These are phyloP conservation scores for Sphaerophoria taeniata DNA, from an alignment of 2,888 invertebrate genomes.

Conservation along the genomic window DNA sequence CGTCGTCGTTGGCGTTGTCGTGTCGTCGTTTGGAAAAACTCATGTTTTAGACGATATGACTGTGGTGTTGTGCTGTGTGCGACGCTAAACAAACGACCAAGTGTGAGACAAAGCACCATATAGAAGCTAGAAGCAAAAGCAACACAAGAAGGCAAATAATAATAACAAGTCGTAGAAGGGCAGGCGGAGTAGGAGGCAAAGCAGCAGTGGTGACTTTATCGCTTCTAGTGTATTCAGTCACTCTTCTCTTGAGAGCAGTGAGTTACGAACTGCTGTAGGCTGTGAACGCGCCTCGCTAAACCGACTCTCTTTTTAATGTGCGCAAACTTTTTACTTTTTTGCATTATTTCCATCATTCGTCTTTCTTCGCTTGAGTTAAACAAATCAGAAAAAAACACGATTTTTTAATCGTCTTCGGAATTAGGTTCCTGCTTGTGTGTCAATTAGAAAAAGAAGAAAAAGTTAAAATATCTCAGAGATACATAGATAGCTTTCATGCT, in stretches of 20 bases:
- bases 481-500: conserved; percentile 4
- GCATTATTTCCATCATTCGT: not conserved
- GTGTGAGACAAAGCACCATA: conserved; percentile 69
- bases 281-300: conserved; percentile 67
- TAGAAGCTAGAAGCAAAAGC: conserved; percentile 46
- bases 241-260: conserved; percentile 65
- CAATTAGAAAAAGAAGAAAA: conserved; percentile 37
- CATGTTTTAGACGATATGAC: conserved; percentile 12
- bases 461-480: conserved; percentile 41
- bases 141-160: not conserved
- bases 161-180: not conserved
- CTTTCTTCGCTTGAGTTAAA: not conserved
- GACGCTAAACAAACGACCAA: conserved; percentile 64
- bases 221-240: conserved; percentile 65
- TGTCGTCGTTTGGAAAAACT: conserved; percentile 55
- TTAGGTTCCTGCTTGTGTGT: conserved; percentile 54
- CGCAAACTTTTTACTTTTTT: conserved; percentile 42
- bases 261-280: conserved; percentile 71
- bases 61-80: conserved; percentile 25
- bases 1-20: not conserved
- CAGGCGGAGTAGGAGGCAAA: not conserved
- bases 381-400: conserved; percentile 21
- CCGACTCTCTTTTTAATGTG: conserved; percentile 35
- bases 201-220: conserved; percentile 55
- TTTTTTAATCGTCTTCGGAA: conserved; percentile 44